Conservation (phyloP, 2,888 invertebrate genomes). For the Amphipoea lucens region DNA sequence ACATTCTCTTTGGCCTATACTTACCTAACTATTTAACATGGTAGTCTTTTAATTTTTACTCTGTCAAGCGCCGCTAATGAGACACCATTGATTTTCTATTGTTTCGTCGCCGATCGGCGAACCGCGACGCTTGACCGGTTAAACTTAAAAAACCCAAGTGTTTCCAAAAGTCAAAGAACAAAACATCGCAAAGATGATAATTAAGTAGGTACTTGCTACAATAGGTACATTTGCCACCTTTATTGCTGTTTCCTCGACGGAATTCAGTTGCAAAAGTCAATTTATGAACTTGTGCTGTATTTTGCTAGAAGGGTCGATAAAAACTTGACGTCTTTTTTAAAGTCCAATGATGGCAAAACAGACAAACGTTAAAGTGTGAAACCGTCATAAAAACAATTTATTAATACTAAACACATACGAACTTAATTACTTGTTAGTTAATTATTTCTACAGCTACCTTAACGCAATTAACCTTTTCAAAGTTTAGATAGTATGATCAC, state of each 20-base stretch:
- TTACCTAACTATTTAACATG: not conserved
- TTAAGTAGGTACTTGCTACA: not conserved
- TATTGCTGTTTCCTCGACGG: not conserved
- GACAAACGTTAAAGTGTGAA: not conserved
- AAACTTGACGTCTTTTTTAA: conserved; percentile 17
- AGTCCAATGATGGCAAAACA: conserved; percentile 5
- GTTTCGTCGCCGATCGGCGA: too few relatives aligned
- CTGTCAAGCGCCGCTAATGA: too few relatives aligned
- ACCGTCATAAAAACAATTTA: conserved; percentile 20
- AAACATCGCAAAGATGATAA: not conserved
- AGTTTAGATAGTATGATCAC: conserved; percentile 7
- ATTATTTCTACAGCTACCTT: conserved; percentile 20
- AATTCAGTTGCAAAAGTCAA: not conserved
- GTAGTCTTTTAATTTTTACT: not conserved
- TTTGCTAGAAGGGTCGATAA: not conserved
- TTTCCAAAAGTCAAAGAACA: not conserved
- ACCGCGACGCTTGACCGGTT: too few relatives aligned
- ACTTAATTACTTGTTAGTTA: conserved; percentile 17
- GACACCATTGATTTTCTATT: too few relatives aligned
- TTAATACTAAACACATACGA: conserved; percentile 5
- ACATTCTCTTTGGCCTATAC: too few relatives aligned
- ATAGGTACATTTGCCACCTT: not conserved
- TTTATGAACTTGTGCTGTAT: not conserved
- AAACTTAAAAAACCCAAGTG: not conserved
- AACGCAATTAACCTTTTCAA: conserved; percentile 50